These are phyloP conservation scores for Diaperis boleti DNA, from an alignment of 2,888 invertebrate species.

Conservation along the genomic window DNA sequence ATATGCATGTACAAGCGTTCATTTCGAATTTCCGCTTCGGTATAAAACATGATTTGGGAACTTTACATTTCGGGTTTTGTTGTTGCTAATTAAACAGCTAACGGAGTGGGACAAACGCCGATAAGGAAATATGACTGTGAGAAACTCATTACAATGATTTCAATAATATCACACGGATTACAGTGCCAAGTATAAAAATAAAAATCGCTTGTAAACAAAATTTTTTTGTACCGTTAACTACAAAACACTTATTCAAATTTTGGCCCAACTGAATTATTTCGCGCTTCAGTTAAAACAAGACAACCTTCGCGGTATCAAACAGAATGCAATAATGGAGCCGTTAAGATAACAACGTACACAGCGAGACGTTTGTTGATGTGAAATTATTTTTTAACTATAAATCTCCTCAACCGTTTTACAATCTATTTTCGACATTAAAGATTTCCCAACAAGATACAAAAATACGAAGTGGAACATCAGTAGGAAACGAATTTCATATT, in stretches of 20 bases:
- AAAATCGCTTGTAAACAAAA: conserved; percentile 34
- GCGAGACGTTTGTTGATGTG: conserved; percentile 15
- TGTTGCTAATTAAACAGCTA: conserved; percentile 38
- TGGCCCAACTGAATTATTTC: conserved; percentile 28
- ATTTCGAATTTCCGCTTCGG: conserved; percentile 40
- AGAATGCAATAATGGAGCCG: conserved; percentile 29
- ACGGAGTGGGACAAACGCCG: conserved; percentile 32
- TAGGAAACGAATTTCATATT: conserved; percentile 33
- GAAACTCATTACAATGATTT: conserved; percentile 1
- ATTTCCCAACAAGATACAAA: conserved; percentile 42
- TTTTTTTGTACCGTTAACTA: conserved; percentile 27
- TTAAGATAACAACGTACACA: conserved; percentile 32
- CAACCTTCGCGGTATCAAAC: conserved; percentile 21
- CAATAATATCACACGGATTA: conserved; percentile 21
- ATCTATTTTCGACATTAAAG: conserved; percentile 42
- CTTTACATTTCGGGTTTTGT: conserved; percentile 36
- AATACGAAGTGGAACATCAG: conserved; percentile 33
- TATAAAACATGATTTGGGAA: conserved; percentile 41
- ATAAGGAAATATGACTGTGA: conserved; percentile 20
- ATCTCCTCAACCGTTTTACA: conserved; percentile 44
- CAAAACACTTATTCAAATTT: conserved; percentile 32
- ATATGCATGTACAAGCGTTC: conserved; percentile 37
- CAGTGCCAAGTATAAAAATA: conserved; percentile 34
- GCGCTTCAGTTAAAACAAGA: conserved; percentile 30
- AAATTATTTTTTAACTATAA: conserved; percentile 46